A percentile compares a stretch with the other conserved stretches of the same genome.
Evolutionary conservation across 2,888 invertebrate genomes (phyloP).

Genomic region (Xestobium rufovillosum): DNA sequence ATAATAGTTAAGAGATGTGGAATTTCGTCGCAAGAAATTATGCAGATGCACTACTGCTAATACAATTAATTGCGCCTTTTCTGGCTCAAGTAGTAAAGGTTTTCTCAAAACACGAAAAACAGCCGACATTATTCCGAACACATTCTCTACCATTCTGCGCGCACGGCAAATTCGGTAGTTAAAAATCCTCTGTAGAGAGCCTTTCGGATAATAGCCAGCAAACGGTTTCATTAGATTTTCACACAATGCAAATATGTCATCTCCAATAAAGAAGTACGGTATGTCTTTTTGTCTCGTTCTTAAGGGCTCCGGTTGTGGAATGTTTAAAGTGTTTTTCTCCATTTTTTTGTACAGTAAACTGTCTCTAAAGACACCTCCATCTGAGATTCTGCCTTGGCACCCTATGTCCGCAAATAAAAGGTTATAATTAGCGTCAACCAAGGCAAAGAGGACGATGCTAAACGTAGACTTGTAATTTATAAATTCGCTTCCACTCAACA

Average conservation of each 20-base stretch:
- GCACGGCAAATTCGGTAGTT: no score
- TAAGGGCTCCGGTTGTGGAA: constrained; percentile 17
- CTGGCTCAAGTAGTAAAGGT: constrained; percentile 25
- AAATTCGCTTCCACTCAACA: no score
- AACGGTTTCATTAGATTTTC: constrained; percentile 22
- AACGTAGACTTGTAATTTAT: no score
- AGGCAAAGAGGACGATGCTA: no score
- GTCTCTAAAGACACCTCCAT: no score
- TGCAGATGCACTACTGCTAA: no score
- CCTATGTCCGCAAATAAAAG: no score
- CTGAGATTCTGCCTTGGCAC: no score
- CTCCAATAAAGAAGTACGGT: constrained; percentile 27
- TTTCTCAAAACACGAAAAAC: constrained; percentile 23
- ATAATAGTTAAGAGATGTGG: constrained; percentile 20
- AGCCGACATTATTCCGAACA: no score
- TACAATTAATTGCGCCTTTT: constrained; percentile 22
- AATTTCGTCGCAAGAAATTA: constrained; percentile 21
- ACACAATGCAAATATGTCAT: constrained; percentile 23
- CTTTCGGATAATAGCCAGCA: constrained; percentile 15
- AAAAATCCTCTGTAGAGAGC: constrained; percentile 23
- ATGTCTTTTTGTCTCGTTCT: constrained; percentile 15
- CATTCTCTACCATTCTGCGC: no score
- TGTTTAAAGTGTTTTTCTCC: constrained; percentile 9
- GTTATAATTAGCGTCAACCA: no score
- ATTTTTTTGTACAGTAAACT: no score